Evolutionary conservation across 2,797 vertebrate species (phyloP).

Genomic region (Paguma larvata): DNA sequence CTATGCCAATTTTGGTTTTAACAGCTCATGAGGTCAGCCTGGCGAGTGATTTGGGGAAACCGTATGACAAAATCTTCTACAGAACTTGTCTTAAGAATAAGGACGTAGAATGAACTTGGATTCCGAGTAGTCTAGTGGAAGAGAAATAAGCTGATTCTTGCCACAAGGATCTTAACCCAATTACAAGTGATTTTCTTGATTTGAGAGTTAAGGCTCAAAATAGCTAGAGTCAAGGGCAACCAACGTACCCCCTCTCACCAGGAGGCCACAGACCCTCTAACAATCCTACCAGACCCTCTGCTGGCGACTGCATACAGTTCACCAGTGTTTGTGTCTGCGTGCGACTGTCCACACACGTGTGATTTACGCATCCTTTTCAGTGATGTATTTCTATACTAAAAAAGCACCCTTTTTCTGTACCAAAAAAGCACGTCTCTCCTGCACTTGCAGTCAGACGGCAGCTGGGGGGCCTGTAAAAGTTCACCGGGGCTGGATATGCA

Average conservation of each 20-base stretch:
- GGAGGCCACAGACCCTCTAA: slow-evolving; percentile 26
- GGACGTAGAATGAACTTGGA: background rate
- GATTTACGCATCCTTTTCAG: background rate
- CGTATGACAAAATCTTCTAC: background rate
- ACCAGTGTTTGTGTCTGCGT: background rate
- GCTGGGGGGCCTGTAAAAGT: background rate
- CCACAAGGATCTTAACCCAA: background rate
- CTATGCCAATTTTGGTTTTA: background rate
- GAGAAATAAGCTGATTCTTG: slow-evolving; percentile 18
- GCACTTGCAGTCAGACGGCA: background rate
- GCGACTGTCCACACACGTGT: background rate
- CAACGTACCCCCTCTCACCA: background rate
- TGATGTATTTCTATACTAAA: background rate
- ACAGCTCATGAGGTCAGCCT: background rate
- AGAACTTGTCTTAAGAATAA: background rate
- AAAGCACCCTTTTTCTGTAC: background rate
- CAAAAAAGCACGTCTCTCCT: background rate
- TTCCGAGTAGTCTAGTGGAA: background rate
- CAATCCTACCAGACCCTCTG: background rate
- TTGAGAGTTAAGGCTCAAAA: background rate
- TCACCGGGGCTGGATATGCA: background rate
- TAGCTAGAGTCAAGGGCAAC: slow-evolving; percentile 11
- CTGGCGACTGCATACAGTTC: background rate
- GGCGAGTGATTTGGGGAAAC: background rate
- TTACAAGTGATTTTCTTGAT: background rate